Base-by-base conservation (phyloP, 2,888 invertebrate genomes). In the Drosophila antonietae region DNA sequence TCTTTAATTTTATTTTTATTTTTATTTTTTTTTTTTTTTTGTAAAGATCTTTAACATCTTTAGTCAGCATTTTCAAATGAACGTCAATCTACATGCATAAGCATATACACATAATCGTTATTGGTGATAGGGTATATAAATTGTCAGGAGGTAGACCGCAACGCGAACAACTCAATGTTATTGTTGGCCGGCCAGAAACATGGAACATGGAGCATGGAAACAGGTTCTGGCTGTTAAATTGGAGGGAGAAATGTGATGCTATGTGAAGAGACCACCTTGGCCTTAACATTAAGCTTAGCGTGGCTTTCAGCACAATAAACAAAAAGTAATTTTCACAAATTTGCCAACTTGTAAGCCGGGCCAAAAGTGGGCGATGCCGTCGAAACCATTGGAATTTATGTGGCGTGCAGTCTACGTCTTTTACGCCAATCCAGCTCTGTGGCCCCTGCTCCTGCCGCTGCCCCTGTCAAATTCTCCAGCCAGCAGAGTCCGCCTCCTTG, bases 301-400 rank as follows among this genome's bases (percentile, higher is more conserved):
- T 73, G 80, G 86, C 85, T 87, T 89, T 89, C 86, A 85, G 79
- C 86, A 88, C 87, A 90, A 90, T 89, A 90, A 91, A 91, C 88
- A 90, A 88, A 90, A 91, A 88, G 91, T 90, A 90, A 91, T 91
- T 91, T 91, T 90, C 91, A 91, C 91, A 91, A 91, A 91, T 91
- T 91, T 91, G 88, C 91, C 91, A 91, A 80, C 81, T 81, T 78
- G 86, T 91, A 91, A 91, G 91, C 90, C 86, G 70, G 75, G 81
- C 71, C 83, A 59, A 79, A 83, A 77, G 80, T 80, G 80, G 83
- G 83, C 77, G 72, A 69, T 69, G 61, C 75, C 75, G 68, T 53
- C 62, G 64, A 77, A 69, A 74, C 81, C 90, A 89, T 81, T 81
- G 86, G 89, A 91, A 91, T 91, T 91, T 91, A 91, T 91, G 91